phyloP scores from a whole-genome alignment of 2,888 invertebrate species.

The Drosophila neonasuta region DNA sequence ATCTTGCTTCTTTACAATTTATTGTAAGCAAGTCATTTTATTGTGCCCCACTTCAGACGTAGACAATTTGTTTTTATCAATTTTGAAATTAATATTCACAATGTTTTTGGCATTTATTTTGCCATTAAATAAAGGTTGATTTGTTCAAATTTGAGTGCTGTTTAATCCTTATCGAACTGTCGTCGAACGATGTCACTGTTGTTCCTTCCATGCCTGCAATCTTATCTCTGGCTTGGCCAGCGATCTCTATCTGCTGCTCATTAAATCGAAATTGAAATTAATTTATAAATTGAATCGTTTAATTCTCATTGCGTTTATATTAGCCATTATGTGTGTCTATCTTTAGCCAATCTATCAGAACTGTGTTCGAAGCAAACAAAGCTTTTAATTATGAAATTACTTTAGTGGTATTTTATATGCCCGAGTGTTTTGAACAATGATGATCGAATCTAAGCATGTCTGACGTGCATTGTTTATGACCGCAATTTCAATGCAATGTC shows the following conservation, averaged over 20 bases:
- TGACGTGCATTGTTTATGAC: slow-evolving; percentile 48
- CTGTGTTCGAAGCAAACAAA: background rate
- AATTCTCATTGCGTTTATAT: background rate
- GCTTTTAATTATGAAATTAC: slow-evolving; percentile 18
- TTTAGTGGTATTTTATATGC: slow-evolving; percentile 24
- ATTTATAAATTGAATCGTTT: background rate
- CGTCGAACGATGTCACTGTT: background rate
- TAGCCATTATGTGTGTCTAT: background rate
- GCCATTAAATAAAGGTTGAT: background rate
- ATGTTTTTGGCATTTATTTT: background rate
- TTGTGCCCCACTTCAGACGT: background rate
- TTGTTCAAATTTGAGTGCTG: background rate
- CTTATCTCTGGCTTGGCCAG: no score
- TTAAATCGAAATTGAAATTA: background rate
- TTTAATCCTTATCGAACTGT: background rate
- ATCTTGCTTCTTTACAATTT: slow-evolving; percentile 6
- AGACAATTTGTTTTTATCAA: background rate
- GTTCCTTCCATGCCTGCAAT: no score
- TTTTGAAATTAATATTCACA: background rate
- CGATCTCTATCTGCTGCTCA: no score
- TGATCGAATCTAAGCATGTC: slow-evolving; percentile 24
- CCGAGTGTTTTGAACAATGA: slow-evolving; percentile 8
- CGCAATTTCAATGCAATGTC: slow-evolving; percentile 18
- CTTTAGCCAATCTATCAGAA: background rate
- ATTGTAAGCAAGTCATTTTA: slow-evolving; percentile 4